Conservation (phyloP, 2,797 vertebrate species). For the Pristis pectinata region DNA sequence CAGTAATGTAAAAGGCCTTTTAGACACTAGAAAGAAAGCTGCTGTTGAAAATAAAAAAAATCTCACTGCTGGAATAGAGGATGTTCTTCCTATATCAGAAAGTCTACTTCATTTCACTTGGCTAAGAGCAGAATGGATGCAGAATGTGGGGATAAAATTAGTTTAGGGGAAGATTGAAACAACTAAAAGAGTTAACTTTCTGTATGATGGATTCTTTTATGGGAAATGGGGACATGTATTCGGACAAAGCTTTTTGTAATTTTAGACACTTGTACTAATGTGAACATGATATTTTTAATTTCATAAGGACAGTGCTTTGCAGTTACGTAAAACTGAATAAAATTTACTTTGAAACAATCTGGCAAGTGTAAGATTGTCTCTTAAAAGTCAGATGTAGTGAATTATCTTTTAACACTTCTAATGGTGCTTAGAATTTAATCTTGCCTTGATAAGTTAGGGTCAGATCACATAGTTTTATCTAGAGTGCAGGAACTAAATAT, state of each 20-base stretch:
- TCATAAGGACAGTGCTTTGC: not conserved
- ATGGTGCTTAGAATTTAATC: not conserved
- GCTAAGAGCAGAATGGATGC: not conserved
- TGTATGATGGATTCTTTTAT: not conserved
- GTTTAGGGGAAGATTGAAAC: not conserved
- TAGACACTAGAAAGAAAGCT: not conserved
- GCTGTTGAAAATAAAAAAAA: not conserved
- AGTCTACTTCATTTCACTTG: no score
- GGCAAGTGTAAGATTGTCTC: not conserved
- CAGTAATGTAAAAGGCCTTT: not conserved
- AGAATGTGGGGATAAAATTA: not conserved
- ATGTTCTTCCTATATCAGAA: not conserved
- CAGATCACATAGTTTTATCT: constrained; percentile 2
- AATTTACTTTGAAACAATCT: not conserved
- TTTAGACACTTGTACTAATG: not conserved
- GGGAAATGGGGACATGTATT: not conserved
- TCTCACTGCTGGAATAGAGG: not conserved
- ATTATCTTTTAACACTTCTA: not conserved
- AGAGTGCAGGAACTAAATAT: not conserved
- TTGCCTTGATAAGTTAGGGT: not conserved
- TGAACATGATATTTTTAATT: not conserved
- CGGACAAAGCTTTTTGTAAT: not conserved
- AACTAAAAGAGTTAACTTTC: not conserved
- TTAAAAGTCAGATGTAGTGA: not conserved
- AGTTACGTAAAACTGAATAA: not conserved